Evolutionary conservation across 2,113 vertebrate species (phyloP), one percentile per base, ranked within the genome.

Genomic region (Elephas maximus): DNA sequence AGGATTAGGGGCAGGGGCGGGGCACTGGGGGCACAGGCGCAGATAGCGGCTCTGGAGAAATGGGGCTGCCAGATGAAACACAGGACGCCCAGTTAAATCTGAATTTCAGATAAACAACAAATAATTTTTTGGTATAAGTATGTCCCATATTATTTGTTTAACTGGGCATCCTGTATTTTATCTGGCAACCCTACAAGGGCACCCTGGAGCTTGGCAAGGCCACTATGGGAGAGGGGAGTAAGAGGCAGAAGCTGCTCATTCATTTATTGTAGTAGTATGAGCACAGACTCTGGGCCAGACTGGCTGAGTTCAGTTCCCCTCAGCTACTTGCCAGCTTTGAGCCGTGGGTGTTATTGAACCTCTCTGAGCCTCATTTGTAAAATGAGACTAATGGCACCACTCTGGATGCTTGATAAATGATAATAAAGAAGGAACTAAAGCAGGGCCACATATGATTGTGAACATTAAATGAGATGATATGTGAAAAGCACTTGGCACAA

Each of bases 1-100:
- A 51, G 93, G 95, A 95, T 93, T 96, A 88, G 86, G 73, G 73
- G 12, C 84, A 12, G 74, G 95, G 92, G 94, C 1, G 90, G 96
- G 30, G 93, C 93, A 0, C 48, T 6, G 15, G 24, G 57, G 82
- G 33, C 74, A 28, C 33, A 71, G 86, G 62, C 69, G 1, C 44
- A 24, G 23, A 20, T 18, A 17, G 20, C 71, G 82, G 45, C 37
- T 62, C 74, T 74, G 63, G 74, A 44, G 63, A 90, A 33, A 45
- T 1, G 44, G 57, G 48, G 23, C 1, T 60, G 90, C 37, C 78
- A 63, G 78, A 60, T 30, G 41, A 81, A 82, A 93, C 8, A n/a
- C 74, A 51, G 87, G 26, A 41, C 51, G 33, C 60, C 53, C n/a
- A 26, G 15, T 62, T 88, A 45, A 57, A 62, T 26, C 17, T 8